These are phyloP conservation scores for Stenichneumon culpator DNA, from an alignment of 2,888 invertebrate genomes.

Conservation along the genomic window DNA sequence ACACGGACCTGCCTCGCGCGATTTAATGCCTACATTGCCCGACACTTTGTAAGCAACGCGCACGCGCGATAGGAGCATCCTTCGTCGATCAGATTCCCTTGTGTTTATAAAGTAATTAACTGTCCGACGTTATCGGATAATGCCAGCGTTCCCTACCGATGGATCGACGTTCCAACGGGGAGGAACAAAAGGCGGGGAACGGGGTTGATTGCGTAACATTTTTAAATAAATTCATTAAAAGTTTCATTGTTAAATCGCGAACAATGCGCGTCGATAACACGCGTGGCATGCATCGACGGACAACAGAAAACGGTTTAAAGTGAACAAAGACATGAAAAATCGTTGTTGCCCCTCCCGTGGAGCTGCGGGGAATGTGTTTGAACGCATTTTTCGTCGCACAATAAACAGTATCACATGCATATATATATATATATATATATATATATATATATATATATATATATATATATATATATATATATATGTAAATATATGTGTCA, in stretches of 20 bases:
- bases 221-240: background rate
- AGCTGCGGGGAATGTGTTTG: background rate
- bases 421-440: background rate
- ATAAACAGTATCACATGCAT: background rate
- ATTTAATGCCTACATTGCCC: too few relatives aligned
- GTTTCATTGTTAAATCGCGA: background rate
- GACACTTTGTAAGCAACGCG: too few relatives aligned
- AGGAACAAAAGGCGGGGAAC: background rate
- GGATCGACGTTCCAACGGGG: background rate
- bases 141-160: background rate
- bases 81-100: background rate
- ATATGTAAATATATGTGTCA: background rate
- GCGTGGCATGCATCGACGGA: background rate
- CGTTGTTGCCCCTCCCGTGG: background rate
- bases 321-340: conserved; percentile 16
- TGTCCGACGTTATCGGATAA: background rate
- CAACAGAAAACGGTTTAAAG: conserved; percentile 4
- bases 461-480: background rate
- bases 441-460: too few relatives aligned
- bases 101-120: background rate
- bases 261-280: background rate
- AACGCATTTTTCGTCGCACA: conserved; percentile 9
- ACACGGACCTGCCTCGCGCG: background rate
- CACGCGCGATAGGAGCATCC: too few relatives aligned
- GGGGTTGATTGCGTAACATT: background rate